Evolutionary conservation across 1,140 invertebrate genomes (phyloP), one percentile per base, ranked within the genome.

Genomic region (Nomia melanderi): DNA sequence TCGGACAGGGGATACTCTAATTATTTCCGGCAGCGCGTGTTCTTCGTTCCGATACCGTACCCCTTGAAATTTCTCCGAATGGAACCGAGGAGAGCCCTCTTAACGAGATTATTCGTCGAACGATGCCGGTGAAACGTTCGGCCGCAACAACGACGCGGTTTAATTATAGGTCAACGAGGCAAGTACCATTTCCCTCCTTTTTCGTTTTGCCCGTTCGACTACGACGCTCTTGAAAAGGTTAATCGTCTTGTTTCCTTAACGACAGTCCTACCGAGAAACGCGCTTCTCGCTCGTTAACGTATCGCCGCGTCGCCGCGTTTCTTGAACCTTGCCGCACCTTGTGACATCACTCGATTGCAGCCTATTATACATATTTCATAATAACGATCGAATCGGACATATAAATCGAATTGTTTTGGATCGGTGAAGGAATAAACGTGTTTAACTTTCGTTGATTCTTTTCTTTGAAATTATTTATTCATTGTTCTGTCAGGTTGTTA

Each of bases 161-260:
- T 65, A 54, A 64, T 74, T 74, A 65, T 39, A 41, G 59, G 60
- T 53, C 60, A 65, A 39, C 60, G 33, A 67, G 29, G 23, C 72
- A 39, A 75, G 62, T 54, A 66, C 31, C 44, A 56, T 69, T 60
- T 70, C 56, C 29, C 56, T 41, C 33, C 50, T 36, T 77, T 77
- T 62, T 53, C 41, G 33, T 75, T 74, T n/a, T 27, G 65, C 14
- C 36, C 20, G 31, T 41, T 57, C 47, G 36, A 56, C 31, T n/a
- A 25, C 12, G 5, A 14, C 47, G 62, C 27, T 62, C 69, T 44
- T 29, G 63, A 50, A 79, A 59, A 82, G 76, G 81, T 79, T 83
- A 83, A 83, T 79, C 70, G 81, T 74, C 54, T 44, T 36, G 63
- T 31, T 62, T 60, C 33, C 65, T 83, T 74, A 74, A 83, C 54